Evolutionary conservation across 2,113 vertebrate species (phyloP), one percentile per base, ranked within the genome.

Genomic region (Hypanus sabinus): DNA sequence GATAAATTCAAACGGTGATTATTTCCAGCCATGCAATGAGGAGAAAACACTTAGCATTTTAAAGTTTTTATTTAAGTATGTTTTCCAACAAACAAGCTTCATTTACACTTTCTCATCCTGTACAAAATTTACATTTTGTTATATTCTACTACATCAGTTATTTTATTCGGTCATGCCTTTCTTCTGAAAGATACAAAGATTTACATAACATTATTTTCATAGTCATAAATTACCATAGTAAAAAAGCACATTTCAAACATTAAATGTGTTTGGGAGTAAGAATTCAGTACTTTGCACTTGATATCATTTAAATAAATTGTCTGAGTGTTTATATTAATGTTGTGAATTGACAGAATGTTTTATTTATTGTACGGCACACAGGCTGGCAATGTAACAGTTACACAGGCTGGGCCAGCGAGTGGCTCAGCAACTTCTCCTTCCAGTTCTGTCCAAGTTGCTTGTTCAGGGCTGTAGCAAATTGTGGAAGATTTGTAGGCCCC

Each of bases 401-500:
- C 98, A 94, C 99, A 99, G 62, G 99, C 97, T 0, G 99, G 99
- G 83, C 99, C 99, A 0, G 99, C 99, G 71, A 99, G 96, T 5
- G 99, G 99, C 96, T 99, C 99, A 0, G 99, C 99, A 94, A 99
- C 99, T 16, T 99, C 99, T 80, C 99, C 99, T 96, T 99, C 99
- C 65, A 99, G 96, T 96, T 99, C 99, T 95, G 98, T 99, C 99
- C 99, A 99, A 93, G 97, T 98, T 94, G 97, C 98, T 95, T 99
- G 99, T 96, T 99, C 99, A 94, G 99, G 98, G 96, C 98, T 99
- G 94, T 99, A 99, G 96, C 98, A 99, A 96, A 99, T 99, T 94
- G 99, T 99, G 18, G 99, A 99, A 79, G 99, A 99, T 96, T 99
- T 99, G 96, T 99, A 99, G 93, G 99, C 99, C 57, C 99, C 99